phyloP scores from a whole-genome alignment of 2,113 vertebrate species.

The Columbina picui region DNA sequence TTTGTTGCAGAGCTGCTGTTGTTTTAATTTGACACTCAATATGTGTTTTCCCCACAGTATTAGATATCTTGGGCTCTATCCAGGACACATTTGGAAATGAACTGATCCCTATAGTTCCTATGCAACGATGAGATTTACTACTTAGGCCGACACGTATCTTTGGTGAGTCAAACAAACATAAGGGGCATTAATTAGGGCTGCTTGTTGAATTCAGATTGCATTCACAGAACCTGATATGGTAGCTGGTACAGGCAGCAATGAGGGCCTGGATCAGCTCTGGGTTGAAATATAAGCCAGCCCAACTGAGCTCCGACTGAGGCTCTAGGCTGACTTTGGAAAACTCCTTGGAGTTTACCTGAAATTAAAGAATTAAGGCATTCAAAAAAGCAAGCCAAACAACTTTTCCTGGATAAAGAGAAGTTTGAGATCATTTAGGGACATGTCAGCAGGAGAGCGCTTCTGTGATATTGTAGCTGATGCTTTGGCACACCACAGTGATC shows the following conservation, averaged over 20 bases:
- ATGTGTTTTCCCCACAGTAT: constrained; percentile 62
- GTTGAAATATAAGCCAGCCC: neutral
- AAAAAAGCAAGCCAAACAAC: neutral
- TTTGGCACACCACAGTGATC: neutral
- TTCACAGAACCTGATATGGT: constrained; percentile 17
- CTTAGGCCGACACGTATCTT: neutral
- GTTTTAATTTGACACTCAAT: constrained; percentile 59
- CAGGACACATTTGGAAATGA: constrained; percentile 58
- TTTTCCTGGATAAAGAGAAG: neutral
- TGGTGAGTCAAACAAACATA: constrained; percentile 16
- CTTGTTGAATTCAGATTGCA: constrained; percentile 51
- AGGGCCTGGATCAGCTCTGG: neutral
- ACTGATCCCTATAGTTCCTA: constrained; percentile 48
- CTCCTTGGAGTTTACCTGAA: neutral
- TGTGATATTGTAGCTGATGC: neutral
- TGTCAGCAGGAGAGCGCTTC: neutral
- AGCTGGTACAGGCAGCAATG: neutral
- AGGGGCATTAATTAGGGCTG: constrained; percentile 19
- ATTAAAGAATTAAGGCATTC: neutral
- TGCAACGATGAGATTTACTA: constrained; percentile 44
- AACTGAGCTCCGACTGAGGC: neutral
- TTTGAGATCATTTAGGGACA: neutral
- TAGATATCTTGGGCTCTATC: constrained; percentile 50
- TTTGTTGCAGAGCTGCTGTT: constrained; percentile 39
- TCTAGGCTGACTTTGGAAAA: neutral